These are phyloP conservation scores for Diaphora mendica DNA, from an alignment of 2,888 invertebrate genomes.

Conservation along the genomic window DNA sequence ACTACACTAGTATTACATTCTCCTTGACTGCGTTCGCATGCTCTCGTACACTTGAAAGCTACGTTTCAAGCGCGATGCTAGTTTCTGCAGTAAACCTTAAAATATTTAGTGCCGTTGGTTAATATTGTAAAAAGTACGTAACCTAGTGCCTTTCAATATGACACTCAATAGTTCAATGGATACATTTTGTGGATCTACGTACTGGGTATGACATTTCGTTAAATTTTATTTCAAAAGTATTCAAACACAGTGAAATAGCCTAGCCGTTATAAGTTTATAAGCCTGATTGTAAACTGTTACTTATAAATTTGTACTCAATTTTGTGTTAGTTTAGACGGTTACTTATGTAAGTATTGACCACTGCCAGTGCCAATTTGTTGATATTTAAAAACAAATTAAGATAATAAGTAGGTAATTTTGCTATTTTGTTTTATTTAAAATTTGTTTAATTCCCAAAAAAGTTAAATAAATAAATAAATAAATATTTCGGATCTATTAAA, in stretches of 20 bases:
- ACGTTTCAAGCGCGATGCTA: neutral
- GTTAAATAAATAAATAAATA: too few species aligned
- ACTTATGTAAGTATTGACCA: neutral
- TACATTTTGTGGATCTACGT: conserved; percentile 91
- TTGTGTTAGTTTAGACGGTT: neutral
- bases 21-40: neutral
- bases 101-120: neutral
- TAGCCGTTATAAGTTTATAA: neutral
- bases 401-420: neutral
- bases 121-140: neutral
- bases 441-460: neutral
- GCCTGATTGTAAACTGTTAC: neutral
- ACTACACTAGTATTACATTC: neutral
- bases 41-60: neutral
- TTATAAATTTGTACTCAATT: neutral
- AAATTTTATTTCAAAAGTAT: neutral
- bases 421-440: neutral
- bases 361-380: neutral
- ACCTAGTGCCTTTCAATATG: conserved; percentile 51
- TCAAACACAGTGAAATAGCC: neutral
- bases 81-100: neutral
- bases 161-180: conserved; percentile 88
- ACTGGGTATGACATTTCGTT: conserved; percentile 88
- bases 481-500: too few species aligned
- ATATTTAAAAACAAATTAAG: neutral